Conservation (phyloP, 2,888 invertebrate species). For the Pandemis cinnamomeana region DNA sequence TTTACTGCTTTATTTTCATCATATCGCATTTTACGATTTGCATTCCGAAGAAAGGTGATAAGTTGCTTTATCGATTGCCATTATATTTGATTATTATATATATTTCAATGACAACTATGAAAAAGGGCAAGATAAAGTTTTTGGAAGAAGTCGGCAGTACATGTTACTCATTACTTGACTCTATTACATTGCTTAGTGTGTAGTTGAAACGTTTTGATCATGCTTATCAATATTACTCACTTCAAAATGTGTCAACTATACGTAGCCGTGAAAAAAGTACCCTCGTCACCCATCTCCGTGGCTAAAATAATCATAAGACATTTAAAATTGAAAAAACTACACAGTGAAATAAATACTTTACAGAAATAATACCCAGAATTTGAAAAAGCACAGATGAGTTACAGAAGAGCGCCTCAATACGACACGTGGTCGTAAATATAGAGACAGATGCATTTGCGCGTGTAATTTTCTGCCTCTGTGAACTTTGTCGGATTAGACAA, state of each 20-base stretch:
- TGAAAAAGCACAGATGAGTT: neutral
- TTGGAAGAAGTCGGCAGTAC: neutral
- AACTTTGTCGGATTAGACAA: slow-evolving; percentile 32
- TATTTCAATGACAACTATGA: neutral
- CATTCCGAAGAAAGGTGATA: slow-evolving; percentile 10
- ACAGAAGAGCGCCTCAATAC: slow-evolving; percentile 1
- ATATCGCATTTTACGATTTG: slow-evolving; percentile 13
- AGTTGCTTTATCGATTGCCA: neutral
- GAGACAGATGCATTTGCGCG: slow-evolving; percentile 13
- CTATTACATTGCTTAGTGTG: too few species aligned
- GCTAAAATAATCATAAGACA: too few species aligned
- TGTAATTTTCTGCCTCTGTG: slow-evolving; percentile 36
- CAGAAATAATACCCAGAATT: neutral
- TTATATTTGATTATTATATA: neutral
- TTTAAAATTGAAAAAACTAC: too few species aligned
- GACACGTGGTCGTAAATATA: slow-evolving; percentile 7
- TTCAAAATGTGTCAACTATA: too few species aligned
- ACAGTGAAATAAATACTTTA: neutral
- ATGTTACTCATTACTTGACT: too few species aligned
- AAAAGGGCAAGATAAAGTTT: neutral
- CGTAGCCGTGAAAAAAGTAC: too few species aligned
- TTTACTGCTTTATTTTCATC: slow-evolving; percentile 22
- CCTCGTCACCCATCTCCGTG: too few species aligned
- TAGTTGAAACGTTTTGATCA: too few species aligned
- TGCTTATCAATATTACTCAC: too few species aligned